A percentile compares a stretch with the other conserved stretches of the same genome.
Conservation (phyloP, 2,797 vertebrate genomes). For the Hippoglossus hippoglossus region DNA sequence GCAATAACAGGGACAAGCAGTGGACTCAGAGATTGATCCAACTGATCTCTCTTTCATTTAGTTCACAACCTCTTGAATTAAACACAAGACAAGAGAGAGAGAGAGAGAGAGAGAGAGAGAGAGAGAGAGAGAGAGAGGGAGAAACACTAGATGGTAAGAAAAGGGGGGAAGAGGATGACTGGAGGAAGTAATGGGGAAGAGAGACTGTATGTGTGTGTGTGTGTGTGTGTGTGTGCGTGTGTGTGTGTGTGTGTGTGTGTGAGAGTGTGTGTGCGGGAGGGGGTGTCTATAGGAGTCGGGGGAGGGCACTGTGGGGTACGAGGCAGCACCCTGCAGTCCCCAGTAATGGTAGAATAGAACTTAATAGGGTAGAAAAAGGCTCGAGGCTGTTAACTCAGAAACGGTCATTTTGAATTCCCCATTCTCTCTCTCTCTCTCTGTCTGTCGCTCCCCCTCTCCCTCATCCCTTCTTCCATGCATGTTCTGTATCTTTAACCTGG, state of each 20-base stretch:
- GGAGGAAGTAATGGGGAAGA: constrained; percentile 41
- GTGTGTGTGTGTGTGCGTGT: constrained; percentile 20
- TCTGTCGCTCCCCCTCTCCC: constrained; percentile 57
- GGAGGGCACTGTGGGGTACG: constrained; percentile 66
- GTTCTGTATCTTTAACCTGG: constrained; percentile 63
- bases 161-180: constrained; percentile 9
- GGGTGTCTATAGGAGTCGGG: constrained; percentile 10
- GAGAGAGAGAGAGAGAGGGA: background rate
- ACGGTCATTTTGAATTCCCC: constrained; percentile 86
- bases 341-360: constrained; percentile 86
- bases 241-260: constrained; percentile 17
- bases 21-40: constrained; percentile 44
- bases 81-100: constrained; percentile 33
- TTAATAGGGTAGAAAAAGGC: constrained; percentile 89
- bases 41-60: constrained; percentile 61
- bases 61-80: constrained; percentile 68
- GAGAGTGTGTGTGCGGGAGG: constrained; percentile 9
- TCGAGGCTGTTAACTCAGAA: constrained; percentile 87
- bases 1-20: background rate
- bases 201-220: constrained; percentile 27
- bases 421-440: constrained; percentile 46
- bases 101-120: background rate
- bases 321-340: constrained; percentile 81
- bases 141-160: constrained; percentile 17
- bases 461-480: constrained; percentile 59